These are phyloP conservation scores for Thalassarche chlororhynchos DNA, from an alignment of 2,113 vertebrate species.

Conservation along the genomic window DNA sequence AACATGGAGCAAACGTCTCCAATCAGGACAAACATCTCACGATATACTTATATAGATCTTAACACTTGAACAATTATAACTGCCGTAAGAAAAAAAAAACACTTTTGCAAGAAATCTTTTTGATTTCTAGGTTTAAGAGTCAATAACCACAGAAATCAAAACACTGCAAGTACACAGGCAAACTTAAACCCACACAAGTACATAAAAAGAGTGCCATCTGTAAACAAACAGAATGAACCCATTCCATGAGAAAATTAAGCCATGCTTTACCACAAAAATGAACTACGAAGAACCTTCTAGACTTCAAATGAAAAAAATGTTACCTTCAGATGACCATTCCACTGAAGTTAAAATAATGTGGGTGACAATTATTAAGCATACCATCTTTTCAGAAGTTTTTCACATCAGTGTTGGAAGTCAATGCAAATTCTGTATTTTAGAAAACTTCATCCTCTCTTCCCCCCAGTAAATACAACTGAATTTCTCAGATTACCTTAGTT, in stretches of 20 bases:
- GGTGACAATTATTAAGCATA: neutral
- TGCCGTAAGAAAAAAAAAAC: neutral
- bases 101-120: neutral
- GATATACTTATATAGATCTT: neutral
- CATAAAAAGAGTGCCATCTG: accelerated
- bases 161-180: neutral
- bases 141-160: neutral
- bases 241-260: neutral
- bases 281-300: neutral
- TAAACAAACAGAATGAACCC: neutral
- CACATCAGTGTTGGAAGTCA: neutral
- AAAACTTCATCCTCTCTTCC: neutral
- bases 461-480: neutral
- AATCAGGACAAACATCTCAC: neutral
- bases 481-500: constrained; percentile 74
- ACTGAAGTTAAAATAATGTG: neutral
- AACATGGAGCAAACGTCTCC: neutral
- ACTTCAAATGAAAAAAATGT: neutral
- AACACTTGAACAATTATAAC: neutral
- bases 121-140: neutral
- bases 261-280: neutral
- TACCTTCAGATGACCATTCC: neutral
- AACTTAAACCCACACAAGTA: neutral
- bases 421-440: neutral
- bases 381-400: neutral